phyloP scores from a whole-genome alignment of 2,888 invertebrate genomes.

The Caenorhabditis sp. region DNA sequence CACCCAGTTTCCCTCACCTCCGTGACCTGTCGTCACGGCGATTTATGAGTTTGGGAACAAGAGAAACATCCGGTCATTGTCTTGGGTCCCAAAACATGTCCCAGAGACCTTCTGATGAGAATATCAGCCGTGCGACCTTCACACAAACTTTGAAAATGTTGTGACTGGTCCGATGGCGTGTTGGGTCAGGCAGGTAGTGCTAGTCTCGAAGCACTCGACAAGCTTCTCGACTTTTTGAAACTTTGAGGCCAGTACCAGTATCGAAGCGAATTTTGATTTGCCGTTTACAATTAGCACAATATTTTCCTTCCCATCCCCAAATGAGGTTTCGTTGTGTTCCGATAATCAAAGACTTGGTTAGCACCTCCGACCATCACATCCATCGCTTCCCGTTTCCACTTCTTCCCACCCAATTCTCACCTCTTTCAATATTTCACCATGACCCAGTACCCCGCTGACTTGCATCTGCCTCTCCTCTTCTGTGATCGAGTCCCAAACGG shows the following conservation, averaged over 20 bases:
- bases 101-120: background rate
- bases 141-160: background rate
- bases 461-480: slow-evolving; percentile 11
- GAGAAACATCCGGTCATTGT: slow-evolving; percentile 7
- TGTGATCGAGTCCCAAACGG: slow-evolving; percentile 9
- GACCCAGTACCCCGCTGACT: slow-evolving; percentile 62
- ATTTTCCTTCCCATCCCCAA: too few relatives aligned
- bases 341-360: too few relatives aligned
- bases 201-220: background rate
- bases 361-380: too few relatives aligned
- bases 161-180: background rate
- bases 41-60: slow-evolving; percentile 58
- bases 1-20: slow-evolving; percentile 14
- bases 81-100: slow-evolving; percentile 35
- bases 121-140: background rate
- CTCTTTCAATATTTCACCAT: slow-evolving; percentile 38
- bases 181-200: background rate
- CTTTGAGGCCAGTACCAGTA: too few relatives aligned
- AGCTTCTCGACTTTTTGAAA: too few relatives aligned
- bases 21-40: slow-evolving; percentile 13
- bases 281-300: too few relatives aligned
- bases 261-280: too few relatives aligned
- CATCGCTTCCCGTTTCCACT: too few relatives aligned
- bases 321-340: too few relatives aligned
- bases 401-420: background rate